phyloP scores from a whole-genome alignment of 53 echinoderm and acorn worm genomes.

The Holothuria scabra region DNA sequence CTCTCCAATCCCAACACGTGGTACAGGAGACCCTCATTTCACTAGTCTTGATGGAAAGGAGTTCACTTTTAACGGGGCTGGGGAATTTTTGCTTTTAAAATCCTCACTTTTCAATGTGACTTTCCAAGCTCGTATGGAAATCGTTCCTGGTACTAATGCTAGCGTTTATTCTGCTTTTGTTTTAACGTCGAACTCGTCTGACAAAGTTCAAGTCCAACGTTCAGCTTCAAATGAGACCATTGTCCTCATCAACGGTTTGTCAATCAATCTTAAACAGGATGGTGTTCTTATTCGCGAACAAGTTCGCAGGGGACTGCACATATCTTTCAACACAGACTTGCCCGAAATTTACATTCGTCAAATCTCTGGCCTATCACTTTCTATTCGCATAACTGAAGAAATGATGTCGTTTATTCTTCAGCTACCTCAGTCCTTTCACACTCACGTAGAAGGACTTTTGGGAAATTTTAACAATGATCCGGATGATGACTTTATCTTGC shows the following conservation, averaged over 20 bases:
- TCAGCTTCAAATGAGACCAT: conserved; percentile 49
- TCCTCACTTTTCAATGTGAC: conserved; percentile 52
- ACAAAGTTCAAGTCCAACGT: conserved; percentile 55
- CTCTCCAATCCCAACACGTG: conserved; percentile 57
- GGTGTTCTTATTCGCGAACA: conserved; percentile 27
- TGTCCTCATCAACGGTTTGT: conserved; percentile 55
- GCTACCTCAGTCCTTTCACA: conserved; percentile 53
- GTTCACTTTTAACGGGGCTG: conserved; percentile 72
- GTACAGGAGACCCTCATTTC: conserved; percentile 66
- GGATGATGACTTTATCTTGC: conserved; percentile 62
- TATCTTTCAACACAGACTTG: conserved; percentile 41
- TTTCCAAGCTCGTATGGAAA: conserved; percentile 73
- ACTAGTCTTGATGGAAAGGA: conserved; percentile 59
- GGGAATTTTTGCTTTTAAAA: conserved; percentile 63
- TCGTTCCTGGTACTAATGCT: conserved; percentile 53
- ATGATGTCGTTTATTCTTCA: conserved; percentile 69
- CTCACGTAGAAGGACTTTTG: conserved; percentile 54
- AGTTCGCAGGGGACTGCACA: conserved; percentile 34
- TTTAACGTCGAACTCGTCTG: conserved; percentile 57
- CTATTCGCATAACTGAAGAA: conserved; percentile 43
- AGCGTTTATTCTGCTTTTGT: conserved; percentile 64
- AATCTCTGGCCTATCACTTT: conserved; percentile 40
- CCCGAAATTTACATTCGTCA: conserved; percentile 51
- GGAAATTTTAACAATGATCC: conserved; percentile 64
- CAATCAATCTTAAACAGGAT: conserved; percentile 25